phyloP scores from a whole-genome alignment of 2,888 invertebrate genomes.

The Trypoxylon attenuatum region DNA sequence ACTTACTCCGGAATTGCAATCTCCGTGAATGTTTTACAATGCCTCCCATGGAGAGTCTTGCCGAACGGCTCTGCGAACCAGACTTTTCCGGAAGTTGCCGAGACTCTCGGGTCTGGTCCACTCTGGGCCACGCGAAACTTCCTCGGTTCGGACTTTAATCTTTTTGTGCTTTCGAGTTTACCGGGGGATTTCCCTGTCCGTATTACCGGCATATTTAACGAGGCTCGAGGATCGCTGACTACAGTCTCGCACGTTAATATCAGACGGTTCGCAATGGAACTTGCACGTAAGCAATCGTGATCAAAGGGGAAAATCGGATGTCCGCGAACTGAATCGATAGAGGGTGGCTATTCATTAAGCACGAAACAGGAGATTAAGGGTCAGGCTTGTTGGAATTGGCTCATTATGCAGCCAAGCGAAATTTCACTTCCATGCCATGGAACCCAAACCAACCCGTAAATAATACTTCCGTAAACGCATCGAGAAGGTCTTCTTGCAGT shows the following conservation, averaged over 20 bases:
- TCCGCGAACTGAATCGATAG: no score
- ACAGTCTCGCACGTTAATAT: no score
- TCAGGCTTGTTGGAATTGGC: no score
- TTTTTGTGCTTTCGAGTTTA: background rate
- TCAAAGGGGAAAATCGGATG: no score
- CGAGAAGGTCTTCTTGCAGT: conserved; percentile 50
- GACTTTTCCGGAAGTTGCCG: conserved; percentile 11
- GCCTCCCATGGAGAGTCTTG: conserved; percentile 26
- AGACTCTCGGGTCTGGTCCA: conserved; percentile 1
- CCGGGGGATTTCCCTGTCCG: background rate
- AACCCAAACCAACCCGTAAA: conserved; percentile 38
- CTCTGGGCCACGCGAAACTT: background rate
- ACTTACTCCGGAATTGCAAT: conserved; percentile 49
- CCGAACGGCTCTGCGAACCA: conserved; percentile 20
- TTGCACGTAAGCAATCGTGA: no score
- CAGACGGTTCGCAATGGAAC: no score
- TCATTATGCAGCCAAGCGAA: no score
- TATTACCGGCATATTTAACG: background rate
- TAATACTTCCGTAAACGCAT: conserved; percentile 50
- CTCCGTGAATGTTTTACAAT: conserved; percentile 40
- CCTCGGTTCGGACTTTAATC: background rate
- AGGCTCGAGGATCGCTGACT: background rate
- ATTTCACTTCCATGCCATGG: no score
- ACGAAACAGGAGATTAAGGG: no score
- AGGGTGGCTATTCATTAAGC: no score